These are phyloP conservation scores for Hucho hucho DNA, from an alignment of 2,113 vertebrate species.

Conservation along the genomic window DNA sequence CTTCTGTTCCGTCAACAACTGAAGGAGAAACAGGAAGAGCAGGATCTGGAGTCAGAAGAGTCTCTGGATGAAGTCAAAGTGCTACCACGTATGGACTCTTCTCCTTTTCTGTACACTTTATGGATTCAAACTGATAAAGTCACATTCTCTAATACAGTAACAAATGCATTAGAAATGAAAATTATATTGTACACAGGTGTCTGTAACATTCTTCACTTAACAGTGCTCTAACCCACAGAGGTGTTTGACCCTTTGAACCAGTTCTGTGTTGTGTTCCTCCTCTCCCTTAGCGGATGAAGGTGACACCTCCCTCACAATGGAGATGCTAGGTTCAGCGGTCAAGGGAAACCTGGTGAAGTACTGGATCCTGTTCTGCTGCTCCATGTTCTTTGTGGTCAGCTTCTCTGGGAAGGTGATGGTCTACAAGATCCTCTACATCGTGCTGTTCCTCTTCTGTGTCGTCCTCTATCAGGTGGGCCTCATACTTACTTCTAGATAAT, in stretches of 20 bases:
- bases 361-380: constrained; percentile 77
- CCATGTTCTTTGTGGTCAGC: constrained; percentile 77
- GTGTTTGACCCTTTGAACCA: too few species aligned
- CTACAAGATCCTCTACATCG: constrained; percentile 73
- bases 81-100: background rate
- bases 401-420: constrained; percentile 71
- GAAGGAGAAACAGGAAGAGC: constrained; percentile 61
- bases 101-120: background rate
- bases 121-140: too few species aligned
- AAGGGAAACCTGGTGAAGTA: constrained; percentile 71
- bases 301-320: constrained; percentile 49
- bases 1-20: constrained; percentile 76
- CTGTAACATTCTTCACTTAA: too few species aligned
- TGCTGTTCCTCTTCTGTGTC: constrained; percentile 73
- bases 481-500: too few species aligned
- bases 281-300: constrained; percentile 54
- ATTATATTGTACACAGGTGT: background rate
- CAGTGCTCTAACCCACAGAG: too few species aligned
- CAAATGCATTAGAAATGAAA: background rate
- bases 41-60: constrained; percentile 27
- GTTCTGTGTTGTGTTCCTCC: background rate
- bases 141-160: background rate
- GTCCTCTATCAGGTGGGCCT: constrained; percentile 70
- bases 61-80: constrained; percentile 59
- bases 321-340: constrained; percentile 66